Evolutionary conservation across 2,888 invertebrate genomes (phyloP).

Genomic region (Noctua janthina): DNA sequence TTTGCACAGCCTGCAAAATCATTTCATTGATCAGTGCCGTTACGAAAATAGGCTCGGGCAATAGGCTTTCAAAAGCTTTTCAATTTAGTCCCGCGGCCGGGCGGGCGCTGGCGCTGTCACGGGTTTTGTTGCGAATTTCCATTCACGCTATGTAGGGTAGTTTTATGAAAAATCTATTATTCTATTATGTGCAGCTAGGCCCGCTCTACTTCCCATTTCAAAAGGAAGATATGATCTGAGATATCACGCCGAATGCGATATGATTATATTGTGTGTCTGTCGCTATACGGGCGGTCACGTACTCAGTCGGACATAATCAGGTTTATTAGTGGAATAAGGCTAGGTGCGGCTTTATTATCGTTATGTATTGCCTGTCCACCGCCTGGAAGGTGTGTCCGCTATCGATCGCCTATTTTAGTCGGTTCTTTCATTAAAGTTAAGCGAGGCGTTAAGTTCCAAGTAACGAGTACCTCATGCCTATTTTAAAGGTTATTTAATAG

Average conservation of each 20-base stretch:
- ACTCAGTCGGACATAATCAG: slow-evolving; percentile 75
- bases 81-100: slow-evolving; percentile 69
- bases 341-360: slow-evolving; percentile 81
- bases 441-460: slow-evolving; percentile 52
- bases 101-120: slow-evolving; percentile 65
- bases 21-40: slow-evolving; percentile 73
- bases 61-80: slow-evolving; percentile 76
- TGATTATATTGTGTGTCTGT: slow-evolving; percentile 41
- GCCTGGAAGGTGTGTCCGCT: slow-evolving; percentile 77
- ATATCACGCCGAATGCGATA: slow-evolving; percentile 33
- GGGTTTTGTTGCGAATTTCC: slow-evolving; percentile 62
- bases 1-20: slow-evolving; percentile 75
- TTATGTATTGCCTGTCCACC: slow-evolving; percentile 76
- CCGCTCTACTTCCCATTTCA: slow-evolving; percentile 29
- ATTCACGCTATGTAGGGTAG: slow-evolving; percentile 50
- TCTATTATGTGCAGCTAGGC: slow-evolving; percentile 13
- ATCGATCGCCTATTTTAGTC: slow-evolving; percentile 75
- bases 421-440: slow-evolving; percentile 64
- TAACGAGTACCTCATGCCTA: slow-evolving; percentile 49
- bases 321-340: slow-evolving; percentile 80
- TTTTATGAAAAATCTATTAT: slow-evolving; percentile 59
- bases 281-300: slow-evolving; percentile 54
- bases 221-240: slow-evolving; percentile 37
- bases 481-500: slow-evolving; percentile 64
- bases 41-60: slow-evolving; percentile 72